phyloP scores from a whole-genome alignment of 2,797 vertebrate genomes.

The Chaunax sp. region DNA sequence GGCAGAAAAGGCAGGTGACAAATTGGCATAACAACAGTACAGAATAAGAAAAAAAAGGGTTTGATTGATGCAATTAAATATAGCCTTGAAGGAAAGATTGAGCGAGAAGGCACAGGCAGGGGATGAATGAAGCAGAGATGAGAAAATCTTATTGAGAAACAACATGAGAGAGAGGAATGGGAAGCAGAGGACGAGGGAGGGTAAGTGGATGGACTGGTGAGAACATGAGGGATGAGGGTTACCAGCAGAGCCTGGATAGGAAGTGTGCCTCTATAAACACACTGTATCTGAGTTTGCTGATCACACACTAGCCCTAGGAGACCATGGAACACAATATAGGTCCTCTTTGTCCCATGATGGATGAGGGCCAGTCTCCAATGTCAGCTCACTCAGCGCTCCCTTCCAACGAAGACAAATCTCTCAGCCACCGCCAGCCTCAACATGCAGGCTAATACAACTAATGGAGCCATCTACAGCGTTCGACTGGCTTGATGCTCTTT shows the following conservation, averaged over 20 bases:
- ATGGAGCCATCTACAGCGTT: conserved; percentile 67
- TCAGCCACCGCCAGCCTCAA: conserved; percentile 50
- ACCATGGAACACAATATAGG: conserved; percentile 69
- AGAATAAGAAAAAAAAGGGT: conserved; percentile 21
- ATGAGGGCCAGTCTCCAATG: conserved; percentile 64
- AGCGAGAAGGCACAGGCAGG: conserved; percentile 5
- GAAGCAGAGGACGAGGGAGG: neutral
- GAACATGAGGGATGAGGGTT: conserved; percentile 64
- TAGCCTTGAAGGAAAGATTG: conserved; percentile 19
- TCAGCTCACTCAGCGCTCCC: conserved; percentile 71
- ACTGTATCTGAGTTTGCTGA: conserved; percentile 66
- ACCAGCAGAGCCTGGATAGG: conserved; percentile 43
- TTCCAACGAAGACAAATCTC: conserved; percentile 75
- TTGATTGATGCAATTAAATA: conserved; percentile 53
- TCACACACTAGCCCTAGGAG: conserved; percentile 66
- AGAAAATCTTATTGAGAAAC: conserved; percentile 32
- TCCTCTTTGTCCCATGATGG: conserved; percentile 71
- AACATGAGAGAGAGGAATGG: conserved; percentile 26
- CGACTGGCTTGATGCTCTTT: conserved; percentile 45
- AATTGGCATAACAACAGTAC: conserved; percentile 3
- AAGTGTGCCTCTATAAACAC: conserved; percentile 72
- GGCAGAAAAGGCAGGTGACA: conserved; percentile 13
- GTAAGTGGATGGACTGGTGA: conserved; percentile 46
- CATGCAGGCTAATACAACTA: conserved; percentile 69
- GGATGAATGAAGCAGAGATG: conserved; percentile 34